Evolutionary conservation across 2,113 vertebrate species (phyloP), one percentile per base, ranked within the genome.

Genomic region (Oncorhynchus clarkii): DNA sequence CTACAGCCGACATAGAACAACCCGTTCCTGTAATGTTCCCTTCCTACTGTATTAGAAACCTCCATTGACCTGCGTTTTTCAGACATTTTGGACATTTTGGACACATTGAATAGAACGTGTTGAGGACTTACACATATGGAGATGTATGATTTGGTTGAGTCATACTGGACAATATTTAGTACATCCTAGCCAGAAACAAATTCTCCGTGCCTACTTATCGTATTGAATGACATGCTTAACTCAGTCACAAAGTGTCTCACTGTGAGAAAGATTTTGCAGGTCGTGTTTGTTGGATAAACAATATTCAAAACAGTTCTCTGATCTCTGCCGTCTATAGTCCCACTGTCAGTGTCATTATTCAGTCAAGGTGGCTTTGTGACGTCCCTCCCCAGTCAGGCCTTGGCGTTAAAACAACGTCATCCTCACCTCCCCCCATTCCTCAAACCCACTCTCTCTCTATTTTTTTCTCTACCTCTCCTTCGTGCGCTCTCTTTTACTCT

Each of bases 241-340:
- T 34, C 34, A 45, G 6, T 24, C 64, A 26, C 68, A 69, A 54
- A 5, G 68, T 24, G 73, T 80, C 74, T 79, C 68, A 18, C 11
- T 8, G 73, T 14, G 24, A 20, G 72, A 29, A 73, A 71, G 76
- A 72, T 71, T 76, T 76, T 73, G n/a, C 5, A 45, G 39, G 62
- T 26, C 66, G 49, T 59, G 8, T 72, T 48, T 76, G 59, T 49
- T 68, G 5, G 69, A 54, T 60, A 8, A 64, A 65, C 57, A 24
- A 27, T 72, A 75, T 70, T 73, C 49, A 76, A 81, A 79, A 20
- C 22, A 57, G 27, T 12, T 60, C 60, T 57, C 48, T 67, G 73
- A 64, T 70, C 18, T 45, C 26, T 45, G 70, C 74, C 9, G 59
- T 62, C 59, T 14, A 31, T 14, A 62, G 59, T 77, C 45, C 29